Base-by-base conservation (phyloP, 2,113 vertebrate genomes). In the Patagioenas fasciata region DNA sequence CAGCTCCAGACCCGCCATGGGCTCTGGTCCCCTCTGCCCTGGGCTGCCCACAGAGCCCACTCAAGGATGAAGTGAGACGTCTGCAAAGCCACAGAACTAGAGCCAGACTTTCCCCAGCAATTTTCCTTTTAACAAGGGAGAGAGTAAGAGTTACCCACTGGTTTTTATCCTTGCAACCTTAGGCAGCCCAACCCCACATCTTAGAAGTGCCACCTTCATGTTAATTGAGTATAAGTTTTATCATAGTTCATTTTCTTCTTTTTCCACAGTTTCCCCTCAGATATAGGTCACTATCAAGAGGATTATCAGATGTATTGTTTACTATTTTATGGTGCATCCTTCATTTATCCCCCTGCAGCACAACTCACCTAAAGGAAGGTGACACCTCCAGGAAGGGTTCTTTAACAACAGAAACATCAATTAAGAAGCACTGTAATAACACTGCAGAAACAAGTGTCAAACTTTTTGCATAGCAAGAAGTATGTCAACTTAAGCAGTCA, bases 1-100 rank as follows among this genome's bases (percentile, higher is more conserved):
- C 7, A 42, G 34, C 48, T 62, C 17, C 57, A 34, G 58, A 67
- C 34, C 10, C 0, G 4, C 14, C 11, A 31, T 6, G 29, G 17
- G 0, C 42, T 40, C 31, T 32, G n/a, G 13, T 15, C 44, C 58
- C 18, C 21, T 11, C 16, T 0, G 1, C 4, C 57, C 61, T 31
- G 6, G 69, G 40, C 6, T 82, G 58, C 4, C 11, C 58, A 23
- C 25, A 4, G 5, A 18, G 10, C 48, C 32, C 20, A 58, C 53
- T 38, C 32, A 36, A 40, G 62, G 75, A 48, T 11, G 13, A 53
- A 38, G 13, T 0, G 19, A 48, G 47, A 61, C 29, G 56, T 13
- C 86, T 26, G 6, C 8, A 34, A 77, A 40, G 38, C 62, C 57
- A 36, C 57, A 62, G 14, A 67, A 61, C 2, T 21, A 31, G 3